Base-by-base conservation (phyloP, 30 jellyfish, hydroid and myxozoan species). In the Catostylus mosaicus region DNA sequence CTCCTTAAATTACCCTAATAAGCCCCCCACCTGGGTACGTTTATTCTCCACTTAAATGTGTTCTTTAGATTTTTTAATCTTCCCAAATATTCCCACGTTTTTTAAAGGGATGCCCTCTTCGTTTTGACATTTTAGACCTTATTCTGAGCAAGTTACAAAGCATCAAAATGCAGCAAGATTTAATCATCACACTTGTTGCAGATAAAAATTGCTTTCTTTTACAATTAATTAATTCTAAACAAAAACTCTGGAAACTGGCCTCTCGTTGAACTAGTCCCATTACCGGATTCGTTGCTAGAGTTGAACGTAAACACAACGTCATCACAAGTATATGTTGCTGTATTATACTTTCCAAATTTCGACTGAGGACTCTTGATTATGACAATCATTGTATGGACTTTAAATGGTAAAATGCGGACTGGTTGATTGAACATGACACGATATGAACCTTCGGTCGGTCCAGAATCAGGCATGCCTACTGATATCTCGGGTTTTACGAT, bases 221-320 rank as follows among this genome's bases (percentile, higher is more conserved):
- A n/a, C n/a, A 6, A 37, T 46, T 36, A 72, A 59, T 74, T 74
- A 1, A 48, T 11, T n/a, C 85, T 51, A 40, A 74, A 80, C 35
- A 80, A 79, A 47, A 80, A 80, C 26, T 80, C 90, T n/a, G 90
- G 90, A 48, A 80, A 80, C 77, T 80, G 90, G 52, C 90, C 90
- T 30, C 90, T 68, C 1, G 90, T 80, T 0, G 90, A 80, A 30
- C 90, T 80, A 3, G 90, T 80, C 48, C 90, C 90, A 67, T 80
- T 80, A 20, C 90, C 90, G 34, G 90, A 80, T 67, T 80, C 90
- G 30, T 80, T 80, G 57, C 90, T 80, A 4, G 90, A 80, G 23
- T 80, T 80, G 23, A 80, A 80, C 7, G 90, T 65, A 51, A 80
- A 80, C 66, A 80, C 84, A 2, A 80, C 84, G 30, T 80, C 54